phyloP scores from a whole-genome alignment of 2,888 invertebrate genomes.

The Ypsolopha scabrella region DNA sequence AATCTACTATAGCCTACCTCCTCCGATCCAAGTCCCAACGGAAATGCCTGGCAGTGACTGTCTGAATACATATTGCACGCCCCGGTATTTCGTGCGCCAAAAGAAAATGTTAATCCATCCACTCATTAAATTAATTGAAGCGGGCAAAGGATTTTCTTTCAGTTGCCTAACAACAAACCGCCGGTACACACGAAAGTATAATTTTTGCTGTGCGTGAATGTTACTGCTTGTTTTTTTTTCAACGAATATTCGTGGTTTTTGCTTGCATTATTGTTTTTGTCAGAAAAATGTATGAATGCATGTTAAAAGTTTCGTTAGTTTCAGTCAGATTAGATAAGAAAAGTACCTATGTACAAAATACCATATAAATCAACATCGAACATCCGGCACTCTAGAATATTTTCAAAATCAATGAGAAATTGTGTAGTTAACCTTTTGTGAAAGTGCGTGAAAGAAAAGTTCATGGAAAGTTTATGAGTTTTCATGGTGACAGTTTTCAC shows the following conservation, averaged over 20 bases:
- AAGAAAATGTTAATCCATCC: conserved; percentile 62
- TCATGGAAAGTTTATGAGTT: conserved; percentile 31
- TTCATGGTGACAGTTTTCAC: conserved; percentile 78
- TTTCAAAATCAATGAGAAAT: no score
- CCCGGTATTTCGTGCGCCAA: conserved; percentile 50
- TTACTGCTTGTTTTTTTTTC: conserved; percentile 14
- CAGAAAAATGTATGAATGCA: no score
- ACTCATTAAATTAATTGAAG: conserved; percentile 51
- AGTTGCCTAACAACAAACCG: conserved; percentile 43
- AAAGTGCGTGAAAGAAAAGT: no score
- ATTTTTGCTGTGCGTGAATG: conserved; percentile 2
- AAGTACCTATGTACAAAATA: no score
- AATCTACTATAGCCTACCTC: neutral
- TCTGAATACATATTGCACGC: conserved; percentile 47
- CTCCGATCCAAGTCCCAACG: conserved; percentile 28
- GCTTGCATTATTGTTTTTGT: no score
- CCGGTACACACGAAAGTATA: conserved; percentile 32
- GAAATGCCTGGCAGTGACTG: conserved; percentile 31
- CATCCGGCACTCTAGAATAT: no score
- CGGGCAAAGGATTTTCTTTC: conserved; percentile 55
- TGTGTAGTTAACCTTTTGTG: no score
- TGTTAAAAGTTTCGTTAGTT: no score
- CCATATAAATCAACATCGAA: no score
- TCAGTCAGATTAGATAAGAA: no score
- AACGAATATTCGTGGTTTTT: conserved; percentile 7